Evolutionary conservation across 2,113 vertebrate genomes (phyloP), one percentile per base, ranked within the genome.

Genomic region (Canis aureus): DNA sequence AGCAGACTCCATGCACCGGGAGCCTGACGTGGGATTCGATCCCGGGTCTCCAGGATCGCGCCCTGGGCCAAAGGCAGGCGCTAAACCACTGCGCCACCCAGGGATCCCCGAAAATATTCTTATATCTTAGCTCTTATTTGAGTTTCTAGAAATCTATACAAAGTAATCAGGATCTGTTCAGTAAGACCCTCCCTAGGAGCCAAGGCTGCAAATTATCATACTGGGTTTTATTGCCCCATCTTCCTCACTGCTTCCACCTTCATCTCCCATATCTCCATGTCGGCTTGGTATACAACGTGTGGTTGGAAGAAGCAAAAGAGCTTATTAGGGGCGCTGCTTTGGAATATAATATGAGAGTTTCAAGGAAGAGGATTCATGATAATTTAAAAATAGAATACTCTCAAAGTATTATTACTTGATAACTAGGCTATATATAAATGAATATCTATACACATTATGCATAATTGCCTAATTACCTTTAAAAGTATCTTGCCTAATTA

Each of bases 341-440:
- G n/a, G 7, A 79, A 81, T 85, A 43, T 59, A 59, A 96, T 76
- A 90, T 9, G 35, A 79, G 22, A 94, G 43, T 73, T 73, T 73
- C 0, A 5, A 51, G 5, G 13, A 81, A 64, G 10, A 22, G 19
- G 55, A 89, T 86, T 90, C n/a, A 59, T 53, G 29, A 74, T 88
- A 89, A 89, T 38, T 79, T 27, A 53, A 85, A 96, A 94, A 57
- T 80, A 67, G 6, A 84, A 91, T 57, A 81, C 57, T 86, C 55
- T 85, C 22, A 55, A 96, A 92, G 60, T 95, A 69, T 43, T 78
- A 88, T 55, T 95, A 38, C 32, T 78, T 73, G 35, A 22, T 20
- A 97, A 43, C 5, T 51, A 73, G 78, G 43, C 74, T 94, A 64
- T 49, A 89, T 67, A 43, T 80, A 5, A 89, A 89, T 94, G 62